Conservation (phyloP, 2,797 vertebrate species). For the Petrocephalus sullivani region DNA sequence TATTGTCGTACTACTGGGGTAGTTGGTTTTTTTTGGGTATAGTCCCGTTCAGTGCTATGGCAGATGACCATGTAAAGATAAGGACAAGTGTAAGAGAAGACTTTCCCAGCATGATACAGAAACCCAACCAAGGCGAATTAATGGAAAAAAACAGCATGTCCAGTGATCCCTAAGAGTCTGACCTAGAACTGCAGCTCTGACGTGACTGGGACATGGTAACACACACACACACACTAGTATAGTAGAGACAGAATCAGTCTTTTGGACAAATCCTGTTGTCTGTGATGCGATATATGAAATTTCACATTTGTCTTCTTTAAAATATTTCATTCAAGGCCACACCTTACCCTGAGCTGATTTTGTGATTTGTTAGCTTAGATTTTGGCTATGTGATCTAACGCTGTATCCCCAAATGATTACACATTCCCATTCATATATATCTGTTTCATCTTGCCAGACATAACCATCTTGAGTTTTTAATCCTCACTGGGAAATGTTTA, state of each 20-base stretch:
- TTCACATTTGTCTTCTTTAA: neutral
- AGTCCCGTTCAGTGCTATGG: neutral
- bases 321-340: neutral
- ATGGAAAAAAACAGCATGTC: neutral
- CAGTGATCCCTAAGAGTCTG: neutral
- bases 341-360: neutral
- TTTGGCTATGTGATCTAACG: neutral
- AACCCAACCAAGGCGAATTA: neutral
- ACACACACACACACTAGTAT: neutral
- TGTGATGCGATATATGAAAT: neutral
- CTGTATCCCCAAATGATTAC: neutral
- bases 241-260: neutral
- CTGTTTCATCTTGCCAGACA: neutral
- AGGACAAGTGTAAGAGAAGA: neutral
- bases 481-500: neutral
- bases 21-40: neutral
- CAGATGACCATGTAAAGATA: neutral
- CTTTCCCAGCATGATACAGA: neutral
- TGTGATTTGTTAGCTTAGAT: neutral
- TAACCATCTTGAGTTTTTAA: neutral
- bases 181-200: neutral
- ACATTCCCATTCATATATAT: neutral
- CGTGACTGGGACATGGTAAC: neutral
- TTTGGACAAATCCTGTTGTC: neutral
- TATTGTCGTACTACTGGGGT: neutral